phyloP scores from a whole-genome alignment of 2,888 invertebrate genomes.

The Platycheirus albimanus region DNA sequence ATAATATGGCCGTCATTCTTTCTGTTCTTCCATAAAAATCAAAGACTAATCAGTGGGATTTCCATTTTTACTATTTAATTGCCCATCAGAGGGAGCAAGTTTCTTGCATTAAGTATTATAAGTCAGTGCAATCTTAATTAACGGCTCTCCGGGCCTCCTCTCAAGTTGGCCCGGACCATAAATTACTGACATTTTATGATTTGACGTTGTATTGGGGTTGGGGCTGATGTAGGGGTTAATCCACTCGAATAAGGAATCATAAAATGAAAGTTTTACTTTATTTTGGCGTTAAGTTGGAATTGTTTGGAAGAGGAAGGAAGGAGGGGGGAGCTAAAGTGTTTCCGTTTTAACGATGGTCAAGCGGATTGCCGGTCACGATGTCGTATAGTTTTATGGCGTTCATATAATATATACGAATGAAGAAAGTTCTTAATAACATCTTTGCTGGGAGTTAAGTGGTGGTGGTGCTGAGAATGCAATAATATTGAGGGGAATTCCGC shows the following conservation, averaged over 20 bases:
- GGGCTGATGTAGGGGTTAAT: constrained; percentile 1
- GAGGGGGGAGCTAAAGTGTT: constrained; percentile 8
- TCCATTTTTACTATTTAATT: constrained; percentile 55
- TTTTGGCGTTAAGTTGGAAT: constrained; percentile 28
- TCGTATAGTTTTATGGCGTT: constrained; percentile 50
- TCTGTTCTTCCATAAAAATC: constrained; percentile 42
- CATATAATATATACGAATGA: constrained; percentile 47
- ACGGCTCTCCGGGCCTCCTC: background rate
- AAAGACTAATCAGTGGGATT: constrained; percentile 63
- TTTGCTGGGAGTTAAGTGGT: background rate
- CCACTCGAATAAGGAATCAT: constrained; percentile 38
- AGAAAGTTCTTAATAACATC: constrained; percentile 32
- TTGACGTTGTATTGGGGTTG: background rate
- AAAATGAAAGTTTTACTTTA: constrained; percentile 56
- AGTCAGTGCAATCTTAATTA: constrained; percentile 69
- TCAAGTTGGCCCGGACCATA: constrained; percentile 26
- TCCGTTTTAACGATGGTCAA: constrained; percentile 60
- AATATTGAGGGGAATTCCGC: no score
- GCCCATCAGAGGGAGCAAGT: constrained; percentile 34
- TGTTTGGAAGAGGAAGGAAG: no score
- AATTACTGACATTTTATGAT: constrained; percentile 19
- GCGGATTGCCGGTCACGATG: constrained; percentile 43
- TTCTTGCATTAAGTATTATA: constrained; percentile 51
- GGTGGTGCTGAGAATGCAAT: no score
- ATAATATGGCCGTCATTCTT: no score